Evolutionary conservation across 2,888 invertebrate genomes (phyloP), one percentile per base, ranked within the genome.

Genomic region (Diaprepes abbreviatus): DNA sequence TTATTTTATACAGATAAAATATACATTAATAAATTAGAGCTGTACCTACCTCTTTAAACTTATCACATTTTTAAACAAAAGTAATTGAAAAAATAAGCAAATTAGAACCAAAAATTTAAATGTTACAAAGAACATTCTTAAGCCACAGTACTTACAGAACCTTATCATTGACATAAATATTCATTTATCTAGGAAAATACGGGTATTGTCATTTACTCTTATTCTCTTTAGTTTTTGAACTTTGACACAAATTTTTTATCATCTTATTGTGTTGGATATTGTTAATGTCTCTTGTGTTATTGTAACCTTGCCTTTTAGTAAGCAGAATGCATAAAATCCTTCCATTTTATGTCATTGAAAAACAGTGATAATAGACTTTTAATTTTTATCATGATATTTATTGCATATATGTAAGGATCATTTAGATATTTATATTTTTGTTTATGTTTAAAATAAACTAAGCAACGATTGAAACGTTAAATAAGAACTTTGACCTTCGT

Each of bases 221-320:
- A 17, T 48, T 24, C 24, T 6, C 24, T 12, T 50, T 50, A 50
- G 48, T 21, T 50, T 50, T 50, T 50, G 28, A 50, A 14, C 48
- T 50, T 28, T 50, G 48, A 50, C 48, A 50, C 28, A 16, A 28
- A 16, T 5, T 28, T 45, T 45, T 31, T 50, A 50, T 50, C 16
- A 50, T 10, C 3, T 10, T 50, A 16, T 28, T 48, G 48, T 28
- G 24, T 24, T 50, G 7, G n/a, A 14, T 45, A 45, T 28, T 12
- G n/a, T 50, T 24, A 28, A 10, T 50, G 21, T 16, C 5, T 21
- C 28, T 50, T 28, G 28, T 50, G 31, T 50, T 50, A 28, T 50
- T 50, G 48, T 50, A 50, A 50, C 48, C 48, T 50, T 50, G 48
- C 14, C 28, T 50, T 50, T 45, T 16, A 24, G 19, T 43, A 43